Percentiles rank a stretch among this genome's conserved stretches.
Conservation (phyloP, 2,888 invertebrate genomes). For the Ernsta delagoae region DNA sequence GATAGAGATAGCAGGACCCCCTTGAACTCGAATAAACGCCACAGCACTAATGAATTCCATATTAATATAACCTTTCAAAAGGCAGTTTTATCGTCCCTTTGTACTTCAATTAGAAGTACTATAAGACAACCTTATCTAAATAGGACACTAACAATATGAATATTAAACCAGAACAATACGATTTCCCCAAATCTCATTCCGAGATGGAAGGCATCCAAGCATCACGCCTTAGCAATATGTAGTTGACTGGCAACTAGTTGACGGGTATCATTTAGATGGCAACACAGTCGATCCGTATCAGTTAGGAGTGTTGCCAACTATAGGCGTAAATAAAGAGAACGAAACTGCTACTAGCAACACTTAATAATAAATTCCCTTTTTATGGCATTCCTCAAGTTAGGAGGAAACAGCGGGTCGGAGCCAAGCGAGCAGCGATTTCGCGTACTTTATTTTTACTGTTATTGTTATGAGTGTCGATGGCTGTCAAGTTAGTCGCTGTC, state of each 20-base stretch:
- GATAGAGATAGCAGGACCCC: too few species aligned
- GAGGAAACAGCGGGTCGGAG: background rate
- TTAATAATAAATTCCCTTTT: conserved; percentile 39
- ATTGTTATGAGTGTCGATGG: conserved; percentile 4
- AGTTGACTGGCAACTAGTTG: conserved; percentile 26
- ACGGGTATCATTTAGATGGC: conserved; percentile 30
- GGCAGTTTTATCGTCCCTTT: too few species aligned
- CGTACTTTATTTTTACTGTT: background rate
- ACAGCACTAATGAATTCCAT: background rate
- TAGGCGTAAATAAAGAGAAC: conserved; percentile 35
- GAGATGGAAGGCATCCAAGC: conserved; percentile 9
- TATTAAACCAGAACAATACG: conserved; percentile 24
- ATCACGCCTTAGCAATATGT: conserved; percentile 20
- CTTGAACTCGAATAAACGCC: too few species aligned
- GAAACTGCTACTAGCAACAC: conserved; percentile 29
- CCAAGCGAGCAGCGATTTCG: background rate
- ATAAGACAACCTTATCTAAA: conserved; percentile 7
- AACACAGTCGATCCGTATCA: conserved; percentile 34
- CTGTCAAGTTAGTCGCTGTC: background rate
- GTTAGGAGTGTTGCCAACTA: conserved; percentile 38
- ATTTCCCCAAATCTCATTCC: conserved; percentile 12
- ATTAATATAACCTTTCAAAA: background rate
- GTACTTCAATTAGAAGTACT: conserved; percentile 7
- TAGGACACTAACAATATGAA: conserved; percentile 11
- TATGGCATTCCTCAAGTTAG: conserved; percentile 1